Percentiles rank a stretch among this genome's conserved stretches.
Evolutionary conservation across 2,888 invertebrate species (phyloP).

Genomic region (Brachynemurus nebulosus): DNA sequence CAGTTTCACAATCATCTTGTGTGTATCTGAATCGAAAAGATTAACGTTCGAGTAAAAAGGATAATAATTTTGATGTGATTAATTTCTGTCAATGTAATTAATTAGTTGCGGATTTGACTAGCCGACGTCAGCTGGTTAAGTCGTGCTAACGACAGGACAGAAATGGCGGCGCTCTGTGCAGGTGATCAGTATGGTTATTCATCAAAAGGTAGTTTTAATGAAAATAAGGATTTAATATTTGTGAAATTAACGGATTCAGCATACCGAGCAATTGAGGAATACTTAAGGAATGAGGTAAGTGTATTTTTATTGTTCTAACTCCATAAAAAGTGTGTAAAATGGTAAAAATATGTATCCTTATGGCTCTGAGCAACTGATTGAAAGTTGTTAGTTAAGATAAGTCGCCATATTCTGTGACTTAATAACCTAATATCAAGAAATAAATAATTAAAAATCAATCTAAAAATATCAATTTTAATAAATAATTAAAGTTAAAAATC

Average conservation of each 20-base stretch:
- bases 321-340: background rate
- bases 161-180: constrained; percentile 97
- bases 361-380: constrained; percentile 5
- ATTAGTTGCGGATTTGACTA: constrained; percentile 41
- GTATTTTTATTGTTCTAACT: constrained; percentile 13
- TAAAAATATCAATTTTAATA: background rate
- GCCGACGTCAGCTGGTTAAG: constrained; percentile 58
- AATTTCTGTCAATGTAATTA: background rate
- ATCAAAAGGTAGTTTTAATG: constrained; percentile 80
- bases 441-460: background rate
- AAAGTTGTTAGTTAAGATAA: constrained; percentile 24
- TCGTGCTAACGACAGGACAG: constrained; percentile 43
- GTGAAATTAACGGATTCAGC: constrained; percentile 96
- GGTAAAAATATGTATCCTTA: constrained; percentile 6
- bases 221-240: constrained; percentile 87
- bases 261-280: constrained; percentile 86
- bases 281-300: constrained; percentile 77
- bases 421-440: constrained; percentile 30
- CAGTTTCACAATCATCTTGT: no score
- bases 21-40: no score
- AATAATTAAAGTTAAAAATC: background rate
- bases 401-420: constrained; percentile 35
- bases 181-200: constrained; percentile 95
- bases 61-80: background rate
- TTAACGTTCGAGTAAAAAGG: no score